Evolutionary conservation across 2,113 vertebrate species (phyloP), one percentile per base, ranked within the genome.

Genomic region (Peucedramus taeniatus): DNA sequence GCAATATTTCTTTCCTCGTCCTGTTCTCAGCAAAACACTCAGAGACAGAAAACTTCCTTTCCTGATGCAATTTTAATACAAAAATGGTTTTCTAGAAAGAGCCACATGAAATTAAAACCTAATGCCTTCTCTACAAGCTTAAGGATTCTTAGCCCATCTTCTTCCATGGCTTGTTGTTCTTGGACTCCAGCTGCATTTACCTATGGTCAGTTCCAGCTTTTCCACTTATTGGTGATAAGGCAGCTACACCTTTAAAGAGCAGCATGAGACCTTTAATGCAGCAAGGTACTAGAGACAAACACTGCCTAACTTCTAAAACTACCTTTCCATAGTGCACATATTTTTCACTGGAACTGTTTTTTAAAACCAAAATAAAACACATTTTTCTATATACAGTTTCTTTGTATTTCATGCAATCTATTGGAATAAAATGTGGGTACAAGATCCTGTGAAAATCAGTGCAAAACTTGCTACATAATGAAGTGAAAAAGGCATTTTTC

Each of bases 401-500:
- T 69, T 88, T 31, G 37, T 51, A 21, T 90, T 92, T 88, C 63
- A 56, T 63, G 44, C 8, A 61, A 22, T 68, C 35, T 63, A 5
- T 79, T 84, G 13, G 14, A 89, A 80, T 19, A 54, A 59, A 85
- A 77, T 20, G 6, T 53, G 18, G 11, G 40, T 83, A 90, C 45
- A 64, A 60, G 18, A 33, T 49, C 31, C 35, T 56, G 45, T 22
- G 27, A 22, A 97, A 54, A 81, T 87, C 42, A 86, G 57, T 76
- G 85, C 69, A 84, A 61, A 70, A 88, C 17, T 87, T 91, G 45
- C 44, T 86, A 89, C 94, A 95, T 82, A 96, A 40, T 28, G 35
- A 89, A 45, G 53, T 66, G 77, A 86, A 97, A 97, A 95, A 94
- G 74, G 60, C 54, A 87, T 90, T 2, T 45, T 64, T 77, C 24